phyloP scores from a whole-genome alignment of 1,140 invertebrate species.

The Phortica variegata region DNA sequence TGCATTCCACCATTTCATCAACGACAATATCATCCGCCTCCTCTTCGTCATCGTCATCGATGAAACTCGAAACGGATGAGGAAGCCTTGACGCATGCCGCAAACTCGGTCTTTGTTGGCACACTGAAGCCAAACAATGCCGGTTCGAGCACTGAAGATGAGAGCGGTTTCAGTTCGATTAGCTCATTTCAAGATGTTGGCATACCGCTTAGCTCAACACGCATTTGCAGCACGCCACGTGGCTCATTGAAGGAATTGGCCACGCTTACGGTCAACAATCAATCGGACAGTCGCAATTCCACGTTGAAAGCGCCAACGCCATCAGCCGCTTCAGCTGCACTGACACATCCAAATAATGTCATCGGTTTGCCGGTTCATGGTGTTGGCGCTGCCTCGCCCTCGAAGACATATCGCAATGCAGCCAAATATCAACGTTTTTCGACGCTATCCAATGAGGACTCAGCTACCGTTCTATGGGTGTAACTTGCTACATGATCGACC shows the following conservation, averaged over 20 bases:
- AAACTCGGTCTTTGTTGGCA: constrained; percentile 9
- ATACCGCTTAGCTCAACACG: constrained; percentile 60
- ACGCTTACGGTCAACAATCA: constrained; percentile 2
- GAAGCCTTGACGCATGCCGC: constrained; percentile 17
- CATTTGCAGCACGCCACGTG: constrained; percentile 19
- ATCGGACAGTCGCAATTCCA: constrained; percentile 45
- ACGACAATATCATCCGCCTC: constrained; percentile 25
- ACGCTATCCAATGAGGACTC: constrained; percentile 51
- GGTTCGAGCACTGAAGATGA: constrained; percentile 66
- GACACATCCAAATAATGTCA: constrained; percentile 22
- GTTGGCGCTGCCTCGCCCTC: constrained; percentile 27
- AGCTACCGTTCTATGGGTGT: constrained; percentile 49
- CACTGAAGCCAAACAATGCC: no score
- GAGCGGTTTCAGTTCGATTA: constrained; percentile 80
- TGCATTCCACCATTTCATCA: constrained; percentile 56
- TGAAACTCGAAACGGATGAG: constrained; percentile 52
- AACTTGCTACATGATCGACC: constrained; percentile 19
- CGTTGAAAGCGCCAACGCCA: constrained; percentile 27
- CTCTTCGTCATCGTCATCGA: constrained; percentile 47
- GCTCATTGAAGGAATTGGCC: no score
- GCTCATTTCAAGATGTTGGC: constrained; percentile 76
- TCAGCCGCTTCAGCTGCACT: constrained; percentile 6
- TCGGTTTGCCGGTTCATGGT: constrained; percentile 40
- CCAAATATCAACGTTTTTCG: constrained; percentile 49
- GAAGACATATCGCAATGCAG: constrained; percentile 46